Evolutionary conservation across 2,888 invertebrate genomes (phyloP).

Genomic region (Trachelus tabidus): DNA sequence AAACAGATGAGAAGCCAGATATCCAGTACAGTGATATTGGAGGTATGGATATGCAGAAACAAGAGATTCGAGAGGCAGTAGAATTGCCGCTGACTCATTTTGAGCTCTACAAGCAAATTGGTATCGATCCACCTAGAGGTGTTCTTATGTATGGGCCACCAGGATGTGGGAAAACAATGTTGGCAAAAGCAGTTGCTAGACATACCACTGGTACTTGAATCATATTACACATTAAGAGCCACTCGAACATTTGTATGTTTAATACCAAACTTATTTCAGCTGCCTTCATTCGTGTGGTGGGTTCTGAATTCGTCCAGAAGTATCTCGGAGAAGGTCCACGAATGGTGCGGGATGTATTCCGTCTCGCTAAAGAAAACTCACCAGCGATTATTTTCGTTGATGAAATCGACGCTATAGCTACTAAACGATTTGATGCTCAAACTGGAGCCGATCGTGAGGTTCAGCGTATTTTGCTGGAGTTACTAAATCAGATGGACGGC

Average conservation of each 20-base stretch:
- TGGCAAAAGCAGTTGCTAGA: constrained; percentile 98
- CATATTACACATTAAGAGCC: not conserved
- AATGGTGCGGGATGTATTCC: constrained; percentile 99
- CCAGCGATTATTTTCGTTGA: constrained; percentile 99
- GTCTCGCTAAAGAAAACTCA: constrained; percentile 98
- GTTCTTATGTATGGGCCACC: constrained; percentile 99
- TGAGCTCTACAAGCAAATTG: constrained; percentile 97
- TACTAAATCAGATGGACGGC: constrained; percentile 99
- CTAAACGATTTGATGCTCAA: constrained; percentile 98
- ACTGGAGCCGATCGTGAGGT: constrained; percentile 99
- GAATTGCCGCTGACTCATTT: constrained; percentile 98
- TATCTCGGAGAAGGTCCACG: constrained; percentile 99
- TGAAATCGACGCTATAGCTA: constrained; percentile 99
- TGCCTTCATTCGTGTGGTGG: constrained; percentile 98
- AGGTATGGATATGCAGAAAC: constrained; percentile 99
- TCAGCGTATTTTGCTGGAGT: constrained; percentile 95
- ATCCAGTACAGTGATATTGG: constrained; percentile 98
- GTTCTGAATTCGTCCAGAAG: constrained; percentile 99
- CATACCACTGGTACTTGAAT: constrained; percentile 86
- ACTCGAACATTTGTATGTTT: not conserved
- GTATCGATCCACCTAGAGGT: constrained; percentile 98
- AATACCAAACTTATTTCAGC: constrained; percentile 69
- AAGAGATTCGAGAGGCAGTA: constrained; percentile 98
- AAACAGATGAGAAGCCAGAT: constrained; percentile 93
- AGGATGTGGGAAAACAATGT: constrained; percentile 99